Evolutionary conservation across 53 echinoderm and acorn worm genomes (phyloP).

Genomic region (Actinopyga echinites): DNA sequence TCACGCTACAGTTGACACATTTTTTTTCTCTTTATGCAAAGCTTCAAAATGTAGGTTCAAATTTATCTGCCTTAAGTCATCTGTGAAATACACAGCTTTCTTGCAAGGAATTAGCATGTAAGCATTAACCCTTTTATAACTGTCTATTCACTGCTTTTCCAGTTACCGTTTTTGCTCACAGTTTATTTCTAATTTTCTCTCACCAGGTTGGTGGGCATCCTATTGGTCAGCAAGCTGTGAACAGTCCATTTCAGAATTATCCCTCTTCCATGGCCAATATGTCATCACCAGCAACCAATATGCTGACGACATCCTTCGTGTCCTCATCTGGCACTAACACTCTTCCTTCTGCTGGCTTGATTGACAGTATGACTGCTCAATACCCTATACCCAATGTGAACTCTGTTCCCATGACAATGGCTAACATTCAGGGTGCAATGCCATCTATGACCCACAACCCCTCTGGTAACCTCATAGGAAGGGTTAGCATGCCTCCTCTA

Average conservation of each 20-base stretch:
- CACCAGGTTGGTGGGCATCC: conserved; percentile 69
- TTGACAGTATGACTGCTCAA: conserved; percentile 44
- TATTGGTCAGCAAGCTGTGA: conserved; percentile 75
- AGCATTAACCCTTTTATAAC: background rate
- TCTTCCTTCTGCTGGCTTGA: conserved; percentile 36
- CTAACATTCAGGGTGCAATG: conserved; percentile 32
- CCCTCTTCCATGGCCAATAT: conserved; percentile 73
- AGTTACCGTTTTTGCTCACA: conserved; percentile 17
- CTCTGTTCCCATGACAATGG: conserved; percentile 42
- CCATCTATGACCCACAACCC: conserved; percentile 37
- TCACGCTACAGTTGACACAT: no score
- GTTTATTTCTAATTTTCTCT: conserved; percentile 27
- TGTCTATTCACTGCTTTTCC: background rate
- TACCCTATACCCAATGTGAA: conserved; percentile 49
- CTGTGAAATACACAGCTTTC: no score
- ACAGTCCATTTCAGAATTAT: conserved; percentile 84
- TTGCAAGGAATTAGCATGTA: background rate
- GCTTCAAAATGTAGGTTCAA: no score
- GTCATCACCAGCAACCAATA: conserved; percentile 84
- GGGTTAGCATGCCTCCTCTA: conserved; percentile 66
- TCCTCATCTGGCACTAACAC: conserved; percentile 81
- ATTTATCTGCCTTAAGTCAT: no score
- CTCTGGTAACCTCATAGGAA: conserved; percentile 52
- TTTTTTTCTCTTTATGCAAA: no score
- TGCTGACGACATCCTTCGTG: conserved; percentile 79